phyloP scores from a whole-genome alignment of 2,113 vertebrate species.

The Pyxicephalus adspersus region DNA sequence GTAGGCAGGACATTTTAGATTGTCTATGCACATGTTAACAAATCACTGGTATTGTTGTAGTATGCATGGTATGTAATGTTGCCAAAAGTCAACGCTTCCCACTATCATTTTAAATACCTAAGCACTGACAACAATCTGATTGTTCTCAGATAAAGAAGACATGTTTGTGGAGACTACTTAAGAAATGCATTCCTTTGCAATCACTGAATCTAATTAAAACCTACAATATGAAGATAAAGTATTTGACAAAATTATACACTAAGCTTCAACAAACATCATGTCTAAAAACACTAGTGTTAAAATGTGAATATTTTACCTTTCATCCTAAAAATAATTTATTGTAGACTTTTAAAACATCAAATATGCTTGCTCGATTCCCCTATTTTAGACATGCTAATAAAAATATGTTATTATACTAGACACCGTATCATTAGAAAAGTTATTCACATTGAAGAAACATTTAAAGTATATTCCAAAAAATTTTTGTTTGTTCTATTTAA shows the following conservation, averaged over 20 bases:
- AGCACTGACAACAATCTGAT: background rate
- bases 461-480: conserved; percentile 30
- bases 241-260: conserved; percentile 29
- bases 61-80: no score
- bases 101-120: background rate
- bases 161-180: background rate
- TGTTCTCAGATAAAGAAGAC: background rate
- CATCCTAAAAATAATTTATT: conserved; percentile 32
- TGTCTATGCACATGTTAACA: background rate
- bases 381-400: conserved; percentile 65
- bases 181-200: conserved; percentile 18
- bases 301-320: conserved; percentile 22
- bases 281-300: conserved; percentile 42
- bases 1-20: background rate
- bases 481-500: background rate
- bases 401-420: conserved; percentile 74
- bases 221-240: conserved; percentile 20
- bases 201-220: conserved; percentile 21
- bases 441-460: conserved; percentile 57
- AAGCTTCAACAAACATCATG: conserved; percentile 39
- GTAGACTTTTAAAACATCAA: conserved; percentile 9
- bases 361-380: conserved; percentile 58
- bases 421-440: conserved; percentile 69
- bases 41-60: background rate
- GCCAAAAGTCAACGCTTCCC: background rate